phyloP scores from a whole-genome alignment of 2,797 vertebrate species.

The Clarias laeviceps region DNA sequence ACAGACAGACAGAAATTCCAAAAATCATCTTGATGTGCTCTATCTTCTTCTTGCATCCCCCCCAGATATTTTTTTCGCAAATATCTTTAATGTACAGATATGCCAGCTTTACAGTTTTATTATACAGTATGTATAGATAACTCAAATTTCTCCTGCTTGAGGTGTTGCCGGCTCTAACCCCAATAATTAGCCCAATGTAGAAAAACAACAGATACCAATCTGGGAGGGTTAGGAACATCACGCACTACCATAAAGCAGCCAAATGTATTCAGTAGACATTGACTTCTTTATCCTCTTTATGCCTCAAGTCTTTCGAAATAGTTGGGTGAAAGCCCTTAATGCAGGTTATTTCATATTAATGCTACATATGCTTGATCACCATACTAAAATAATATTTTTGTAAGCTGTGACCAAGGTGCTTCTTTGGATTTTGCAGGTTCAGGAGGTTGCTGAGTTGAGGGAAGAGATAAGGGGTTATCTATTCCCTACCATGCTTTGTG shows the following conservation, averaged over 20 bases:
- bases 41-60: too few relatives aligned
- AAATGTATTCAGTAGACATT: background rate
- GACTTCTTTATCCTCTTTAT: background rate
- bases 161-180: background rate
- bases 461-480: constrained; percentile 18
- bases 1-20: too few relatives aligned
- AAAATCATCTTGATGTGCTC: too few relatives aligned
- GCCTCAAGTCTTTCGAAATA: too few relatives aligned
- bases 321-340: background rate
- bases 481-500: background rate
- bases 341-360: background rate
- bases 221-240: background rate
- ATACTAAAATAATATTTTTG: background rate
- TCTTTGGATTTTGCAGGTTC: background rate
- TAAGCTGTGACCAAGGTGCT: background rate
- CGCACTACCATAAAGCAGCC: background rate
- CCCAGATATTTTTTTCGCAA: too few relatives aligned
- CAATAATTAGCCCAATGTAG: background rate
- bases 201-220: background rate
- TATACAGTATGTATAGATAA: too few relatives aligned
- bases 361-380: background rate
- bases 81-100: too few relatives aligned
- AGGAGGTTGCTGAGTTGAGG: background rate
- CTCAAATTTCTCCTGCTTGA: background rate
- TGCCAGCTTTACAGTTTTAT: too few relatives aligned